Evolutionary conservation across 2,888 invertebrate species (phyloP).

Genomic region (Cremastinae sp.): DNA sequence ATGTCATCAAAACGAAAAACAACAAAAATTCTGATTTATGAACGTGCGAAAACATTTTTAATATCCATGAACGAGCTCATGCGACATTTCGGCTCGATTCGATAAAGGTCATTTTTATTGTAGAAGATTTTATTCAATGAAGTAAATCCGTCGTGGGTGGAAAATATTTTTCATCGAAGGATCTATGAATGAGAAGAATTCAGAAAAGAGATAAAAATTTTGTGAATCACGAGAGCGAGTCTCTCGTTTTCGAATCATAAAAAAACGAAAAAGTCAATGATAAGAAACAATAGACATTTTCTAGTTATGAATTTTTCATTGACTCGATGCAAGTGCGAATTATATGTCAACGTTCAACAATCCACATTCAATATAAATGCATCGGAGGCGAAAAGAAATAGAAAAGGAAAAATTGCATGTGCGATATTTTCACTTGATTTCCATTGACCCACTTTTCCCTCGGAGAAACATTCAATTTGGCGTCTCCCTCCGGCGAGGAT

Average conservation of each 20-base stretch:
- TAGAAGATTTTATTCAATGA: too few relatives aligned
- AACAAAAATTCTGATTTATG: too few relatives aligned
- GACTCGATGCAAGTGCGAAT: too few relatives aligned
- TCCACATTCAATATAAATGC: constrained; percentile 15
- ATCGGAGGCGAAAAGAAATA: constrained; percentile 26
- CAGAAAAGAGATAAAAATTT: background rate
- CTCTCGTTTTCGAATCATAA: too few relatives aligned
- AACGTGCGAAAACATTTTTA: too few relatives aligned
- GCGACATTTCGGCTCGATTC: background rate
- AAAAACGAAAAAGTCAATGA: background rate
- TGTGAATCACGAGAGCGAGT: background rate
- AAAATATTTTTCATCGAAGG: too few relatives aligned
- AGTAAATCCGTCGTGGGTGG: too few relatives aligned
- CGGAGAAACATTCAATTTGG: constrained; percentile 29
- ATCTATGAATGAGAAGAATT: background rate
- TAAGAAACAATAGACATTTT: background rate
- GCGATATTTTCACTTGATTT: constrained; percentile 42
- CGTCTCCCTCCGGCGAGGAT: background rate
- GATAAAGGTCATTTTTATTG: too few relatives aligned
- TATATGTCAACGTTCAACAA: background rate
- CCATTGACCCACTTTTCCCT: constrained; percentile 59
- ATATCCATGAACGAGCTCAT: too few relatives aligned
- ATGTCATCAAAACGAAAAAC: too few relatives aligned
- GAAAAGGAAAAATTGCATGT: constrained; percentile 34
- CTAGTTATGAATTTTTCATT: background rate